phyloP scores from a whole-genome alignment of 1,140 invertebrate genomes.

The Nasonia longicornis region DNA sequence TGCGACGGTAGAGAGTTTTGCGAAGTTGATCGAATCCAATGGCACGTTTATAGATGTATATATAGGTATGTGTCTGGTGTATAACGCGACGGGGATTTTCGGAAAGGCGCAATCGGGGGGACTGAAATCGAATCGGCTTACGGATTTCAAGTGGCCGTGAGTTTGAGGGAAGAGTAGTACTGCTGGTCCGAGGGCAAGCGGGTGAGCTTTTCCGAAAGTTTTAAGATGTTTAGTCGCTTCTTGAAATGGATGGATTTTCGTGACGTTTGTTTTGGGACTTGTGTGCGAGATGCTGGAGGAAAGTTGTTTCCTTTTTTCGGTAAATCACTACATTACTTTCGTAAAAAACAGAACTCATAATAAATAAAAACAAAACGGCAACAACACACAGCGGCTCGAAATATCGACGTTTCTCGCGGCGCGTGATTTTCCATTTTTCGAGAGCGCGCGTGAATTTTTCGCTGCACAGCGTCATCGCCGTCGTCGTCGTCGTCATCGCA shows the following conservation, averaged over 20 bases:
- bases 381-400: background rate
- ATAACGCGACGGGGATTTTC: background rate
- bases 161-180: background rate
- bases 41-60: background rate
- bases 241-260: background rate
- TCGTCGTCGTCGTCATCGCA: background rate
- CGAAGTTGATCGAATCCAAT: too few relatives aligned
- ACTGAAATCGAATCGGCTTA: slow-evolving; percentile 30
- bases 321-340: background rate
- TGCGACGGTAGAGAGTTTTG: background rate
- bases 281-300: background rate
- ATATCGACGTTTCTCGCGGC: background rate
- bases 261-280: background rate
- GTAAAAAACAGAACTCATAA: too few relatives aligned
- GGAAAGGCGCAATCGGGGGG: background rate
- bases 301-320: background rate
- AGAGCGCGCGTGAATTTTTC: background rate
- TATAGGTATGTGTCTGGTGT: background rate
- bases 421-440: slow-evolving; percentile 24
- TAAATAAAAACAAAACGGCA: too few relatives aligned
- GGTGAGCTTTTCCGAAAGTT: slow-evolving; percentile 20
- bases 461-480: slow-evolving; percentile 46
- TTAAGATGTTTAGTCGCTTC: slow-evolving; percentile 7
- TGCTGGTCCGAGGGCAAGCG: background rate
- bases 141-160: slow-evolving; percentile 9